Conservation (phyloP, 2,888 invertebrate species). For the Macrophya alboannulata region DNA sequence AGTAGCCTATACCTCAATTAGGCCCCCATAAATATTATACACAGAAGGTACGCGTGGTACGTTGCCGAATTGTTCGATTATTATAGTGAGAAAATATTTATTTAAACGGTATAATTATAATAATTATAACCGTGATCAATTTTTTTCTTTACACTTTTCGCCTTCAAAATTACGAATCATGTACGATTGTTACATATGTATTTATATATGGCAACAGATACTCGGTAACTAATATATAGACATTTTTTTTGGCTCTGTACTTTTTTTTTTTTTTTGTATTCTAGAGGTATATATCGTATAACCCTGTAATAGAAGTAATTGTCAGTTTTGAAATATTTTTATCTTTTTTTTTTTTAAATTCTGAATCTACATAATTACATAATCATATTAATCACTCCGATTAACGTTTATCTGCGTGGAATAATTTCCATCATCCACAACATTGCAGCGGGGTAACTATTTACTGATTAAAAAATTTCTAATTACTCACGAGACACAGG, state of each 20-base stretch:
- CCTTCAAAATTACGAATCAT: not conserved
- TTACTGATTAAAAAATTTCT: not conserved
- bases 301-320: slow-evolving; percentile 45
- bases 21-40: slow-evolving; percentile 37
- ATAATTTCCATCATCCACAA: not conserved
- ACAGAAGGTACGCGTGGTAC: slow-evolving; percentile 5
- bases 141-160: slow-evolving; percentile 12
- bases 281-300: slow-evolving; percentile 5
- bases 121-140: not conserved
- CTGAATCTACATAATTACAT: not conserved
- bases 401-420: not conserved
- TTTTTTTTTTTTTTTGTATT: slow-evolving; percentile 3
- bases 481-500: slow-evolving; percentile 7
- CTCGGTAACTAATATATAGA: slow-evolving; percentile 30
- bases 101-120: not conserved
- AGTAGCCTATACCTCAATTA: slow-evolving; percentile 34
- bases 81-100: not conserved
- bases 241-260: slow-evolving; percentile 24
- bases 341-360: not conserved
- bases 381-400: not conserved
- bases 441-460: not conserved
- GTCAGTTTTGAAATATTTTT: not conserved
- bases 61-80: slow-evolving; percentile 23
- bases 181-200: slow-evolving; percentile 6
- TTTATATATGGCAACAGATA: slow-evolving; percentile 16